Evolutionary conservation across 1,140 invertebrate species (phyloP), one percentile per base, ranked within the genome.

Genomic region (Papilio aristodemus): DNA sequence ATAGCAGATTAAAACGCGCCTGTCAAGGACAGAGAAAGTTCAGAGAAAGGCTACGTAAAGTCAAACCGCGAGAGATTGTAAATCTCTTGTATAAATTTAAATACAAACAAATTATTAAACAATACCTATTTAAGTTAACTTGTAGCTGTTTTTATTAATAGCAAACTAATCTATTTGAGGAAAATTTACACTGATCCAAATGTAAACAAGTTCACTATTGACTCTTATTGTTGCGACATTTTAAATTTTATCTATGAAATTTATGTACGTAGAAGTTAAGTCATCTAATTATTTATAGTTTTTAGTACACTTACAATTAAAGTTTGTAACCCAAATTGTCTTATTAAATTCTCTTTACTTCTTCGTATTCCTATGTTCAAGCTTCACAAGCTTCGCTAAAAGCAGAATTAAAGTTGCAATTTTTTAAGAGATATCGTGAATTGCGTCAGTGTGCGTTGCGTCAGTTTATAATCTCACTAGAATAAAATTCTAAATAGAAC

Each of bases 1-100:
- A 50, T 22, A 68, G 19, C 22, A 67, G 41, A 41, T 67, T 67
- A 70, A 68, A 69, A 37, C 66, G 69, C 67, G 66, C 70, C 72
- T 67, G 71, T 66, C 81, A 87, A 87, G 86, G 85, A 85, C 81
- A 77, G 85, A 79, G 86, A 89, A 89, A 89, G 86, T 83, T 68
- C 64, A 74, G 76, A 74, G 78, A 78, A 76, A 80, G 76, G 76
- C 74, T 75, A 71, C 72, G 70, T 71, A 64, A 38, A 50, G 17
- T 50, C 46, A 50, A 50, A 50, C 46, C 19, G 46, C 46, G 17
- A 3, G 13, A 22, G 46, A 50, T 50, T 46, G 19, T 50, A 50
- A 22, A 50, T 22, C 11, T 50, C 8, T 22, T 50, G 22, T 54
- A 54, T 11, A 25, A 54, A 11, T 54, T 54, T 4, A 54, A 54